These are phyloP conservation scores for Baronia brevicornis DNA, from an alignment of 2,888 invertebrate genomes.

Conservation along the genomic window DNA sequence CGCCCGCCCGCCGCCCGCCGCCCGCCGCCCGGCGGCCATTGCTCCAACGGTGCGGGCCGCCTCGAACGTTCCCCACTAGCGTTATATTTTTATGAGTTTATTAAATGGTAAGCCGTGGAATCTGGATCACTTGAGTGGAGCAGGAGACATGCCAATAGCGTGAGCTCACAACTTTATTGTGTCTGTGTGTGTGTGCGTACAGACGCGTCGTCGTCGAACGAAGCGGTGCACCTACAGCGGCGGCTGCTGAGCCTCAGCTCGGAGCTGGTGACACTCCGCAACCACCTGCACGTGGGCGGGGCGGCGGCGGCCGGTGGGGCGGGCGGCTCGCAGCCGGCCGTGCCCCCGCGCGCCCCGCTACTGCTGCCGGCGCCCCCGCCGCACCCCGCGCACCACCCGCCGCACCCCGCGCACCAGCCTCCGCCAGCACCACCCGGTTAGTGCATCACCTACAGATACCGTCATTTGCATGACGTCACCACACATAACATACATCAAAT, in stretches of 20 bases:
- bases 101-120: slow-evolving; percentile 6
- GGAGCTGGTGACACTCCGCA: slow-evolving; percentile 92
- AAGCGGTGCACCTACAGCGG: slow-evolving; percentile 94
- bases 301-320: slow-evolving; percentile 27
- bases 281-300: slow-evolving; percentile 86
- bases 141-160: no score
- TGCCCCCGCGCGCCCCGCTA: slow-evolving; percentile 28
- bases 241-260: slow-evolving; percentile 92
- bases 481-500: background rate
- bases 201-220: slow-evolving; percentile 97
- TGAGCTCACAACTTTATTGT: background rate
- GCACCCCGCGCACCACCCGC: slow-evolving; percentile 47
- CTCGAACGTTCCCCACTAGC: no score
- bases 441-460: background rate
- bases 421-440: slow-evolving; percentile 50
- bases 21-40: background rate
- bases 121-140: no score
- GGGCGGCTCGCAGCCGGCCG: slow-evolving; percentile 19
- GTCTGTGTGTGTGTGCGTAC: slow-evolving; percentile 32
- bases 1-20: background rate
- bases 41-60: no score
- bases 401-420: slow-evolving; percentile 41
- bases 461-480: background rate
- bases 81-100: slow-evolving; percentile 2
- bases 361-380: slow-evolving; percentile 51